Conservation (phyloP, 2,888 invertebrate genomes). For the Prionchulus punctatus region DNA sequence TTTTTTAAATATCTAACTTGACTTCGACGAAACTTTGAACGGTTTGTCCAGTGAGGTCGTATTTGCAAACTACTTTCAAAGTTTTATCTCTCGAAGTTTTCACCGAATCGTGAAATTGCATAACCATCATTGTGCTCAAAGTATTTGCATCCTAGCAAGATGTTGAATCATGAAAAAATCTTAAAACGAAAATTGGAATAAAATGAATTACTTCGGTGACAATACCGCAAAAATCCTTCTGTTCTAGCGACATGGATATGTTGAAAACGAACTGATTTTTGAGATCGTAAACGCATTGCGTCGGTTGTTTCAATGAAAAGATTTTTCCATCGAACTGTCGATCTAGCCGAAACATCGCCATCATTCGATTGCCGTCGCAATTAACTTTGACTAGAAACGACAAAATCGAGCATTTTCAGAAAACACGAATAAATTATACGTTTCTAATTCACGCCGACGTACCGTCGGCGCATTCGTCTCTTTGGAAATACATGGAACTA, state of each 20-base stretch:
- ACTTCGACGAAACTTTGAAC: slow-evolving; percentile 2
- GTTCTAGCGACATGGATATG: neutral
- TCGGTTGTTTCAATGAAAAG: neutral
- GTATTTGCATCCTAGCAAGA: neutral
- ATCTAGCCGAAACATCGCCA: slow-evolving; percentile 1
- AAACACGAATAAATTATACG: too few species aligned
- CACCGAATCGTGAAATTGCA: slow-evolving; percentile 5
- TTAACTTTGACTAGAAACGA: neutral
- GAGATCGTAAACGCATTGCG: neutral
- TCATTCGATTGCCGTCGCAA: neutral
- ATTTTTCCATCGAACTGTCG: slow-evolving; percentile 8
- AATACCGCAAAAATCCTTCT: neutral
- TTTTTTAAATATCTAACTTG: neutral
- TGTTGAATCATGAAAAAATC: neutral
- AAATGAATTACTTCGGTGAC: neutral
- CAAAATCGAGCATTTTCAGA: neutral
- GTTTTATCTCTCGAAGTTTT: slow-evolving; percentile 1
- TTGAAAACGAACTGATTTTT: slow-evolving; percentile 3
- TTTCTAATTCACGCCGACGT: neutral
- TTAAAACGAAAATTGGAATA: neutral
- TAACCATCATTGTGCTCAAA: neutral
- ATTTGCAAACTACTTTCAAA: slow-evolving; percentile 6
- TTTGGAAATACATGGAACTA: neutral
- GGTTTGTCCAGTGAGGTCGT: neutral
- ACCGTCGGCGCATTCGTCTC: neutral